Evolutionary conservation across 2,888 invertebrate genomes (phyloP).

Genomic region (Thecophora atra): DNA sequence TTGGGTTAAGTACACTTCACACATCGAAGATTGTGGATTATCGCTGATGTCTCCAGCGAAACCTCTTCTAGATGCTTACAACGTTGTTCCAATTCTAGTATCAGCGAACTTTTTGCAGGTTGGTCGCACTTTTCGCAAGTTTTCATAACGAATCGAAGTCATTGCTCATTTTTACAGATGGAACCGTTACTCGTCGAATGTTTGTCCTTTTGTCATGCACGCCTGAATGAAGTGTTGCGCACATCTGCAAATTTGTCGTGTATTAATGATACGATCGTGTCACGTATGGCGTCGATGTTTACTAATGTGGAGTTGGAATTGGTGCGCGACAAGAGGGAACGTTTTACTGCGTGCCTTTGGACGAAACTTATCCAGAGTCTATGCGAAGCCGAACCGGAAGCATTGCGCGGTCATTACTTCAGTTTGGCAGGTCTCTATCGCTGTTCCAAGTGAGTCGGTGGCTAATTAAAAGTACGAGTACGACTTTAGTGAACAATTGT

Average conservation of each 20-base stretch:
- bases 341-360: slow-evolving; percentile 84
- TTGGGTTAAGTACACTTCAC: slow-evolving; percentile 85
- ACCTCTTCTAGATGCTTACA: slow-evolving; percentile 79
- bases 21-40: slow-evolving; percentile 36
- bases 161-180: slow-evolving; percentile 72
- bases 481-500: background rate
- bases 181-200: slow-evolving; percentile 88
- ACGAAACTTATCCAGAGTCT: slow-evolving; percentile 83
- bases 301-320: slow-evolving; percentile 87
- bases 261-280: slow-evolving; percentile 80
- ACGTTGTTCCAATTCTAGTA: slow-evolving; percentile 91
- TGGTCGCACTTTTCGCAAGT: background rate
- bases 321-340: slow-evolving; percentile 87
- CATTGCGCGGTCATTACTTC: slow-evolving; percentile 81
- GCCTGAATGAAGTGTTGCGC: slow-evolving; percentile 87
- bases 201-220: slow-evolving; percentile 83
- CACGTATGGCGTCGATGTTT: slow-evolving; percentile 85
- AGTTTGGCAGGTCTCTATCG: slow-evolving; percentile 81
- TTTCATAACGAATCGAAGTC: background rate
- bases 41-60: slow-evolving; percentile 62
- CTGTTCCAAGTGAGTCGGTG: slow-evolving; percentile 70
- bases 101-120: slow-evolving; percentile 90
- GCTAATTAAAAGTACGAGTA: background rate
- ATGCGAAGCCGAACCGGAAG: slow-evolving; percentile 79
- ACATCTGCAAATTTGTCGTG: slow-evolving; percentile 88